These are phyloP conservation scores for Acestrorhynchus altus DNA, from an alignment of 2,797 vertebrate species.

Conservation along the genomic window DNA sequence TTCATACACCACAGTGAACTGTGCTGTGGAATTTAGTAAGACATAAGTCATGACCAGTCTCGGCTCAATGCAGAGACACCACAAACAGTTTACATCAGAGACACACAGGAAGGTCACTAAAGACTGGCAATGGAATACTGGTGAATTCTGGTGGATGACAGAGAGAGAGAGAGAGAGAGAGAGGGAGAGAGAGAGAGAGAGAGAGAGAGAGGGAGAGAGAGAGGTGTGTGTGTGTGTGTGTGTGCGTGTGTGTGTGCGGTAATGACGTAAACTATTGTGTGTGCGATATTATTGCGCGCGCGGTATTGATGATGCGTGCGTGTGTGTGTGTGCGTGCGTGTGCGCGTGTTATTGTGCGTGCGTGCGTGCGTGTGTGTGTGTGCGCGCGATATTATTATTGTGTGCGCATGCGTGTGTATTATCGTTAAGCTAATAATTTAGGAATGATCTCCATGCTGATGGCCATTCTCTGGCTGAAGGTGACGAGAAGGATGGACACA, in stretches of 20 bases:
- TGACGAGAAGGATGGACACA: constrained; percentile 77
- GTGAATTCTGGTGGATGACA: background rate
- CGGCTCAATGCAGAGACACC: background rate
- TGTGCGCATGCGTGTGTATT: too few species aligned
- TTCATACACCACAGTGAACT: constrained; percentile 5
- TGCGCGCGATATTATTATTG: too few species aligned
- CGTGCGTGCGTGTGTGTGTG: too few species aligned
- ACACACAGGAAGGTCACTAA: constrained; percentile 5
- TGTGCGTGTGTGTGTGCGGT: too few species aligned
- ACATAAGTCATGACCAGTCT: constrained; percentile 9
- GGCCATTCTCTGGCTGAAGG: constrained; percentile 70
- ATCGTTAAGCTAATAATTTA: too few species aligned
- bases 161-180: background rate
- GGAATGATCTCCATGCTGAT: constrained; percentile 73
- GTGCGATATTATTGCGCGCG: too few species aligned
- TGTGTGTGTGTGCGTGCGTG: too few species aligned
- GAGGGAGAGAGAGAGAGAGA: background rate
- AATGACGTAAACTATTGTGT: too few species aligned
- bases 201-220: background rate
- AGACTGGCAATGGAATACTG: background rate
- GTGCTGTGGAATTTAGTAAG: constrained; percentile 10
- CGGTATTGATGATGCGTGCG: too few species aligned
- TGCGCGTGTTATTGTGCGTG: too few species aligned
- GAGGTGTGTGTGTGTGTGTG: too few species aligned
- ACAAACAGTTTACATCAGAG: constrained; percentile 27